Conservation (phyloP, 2,888 invertebrate genomes). For the Hydropsyche betteni region DNA sequence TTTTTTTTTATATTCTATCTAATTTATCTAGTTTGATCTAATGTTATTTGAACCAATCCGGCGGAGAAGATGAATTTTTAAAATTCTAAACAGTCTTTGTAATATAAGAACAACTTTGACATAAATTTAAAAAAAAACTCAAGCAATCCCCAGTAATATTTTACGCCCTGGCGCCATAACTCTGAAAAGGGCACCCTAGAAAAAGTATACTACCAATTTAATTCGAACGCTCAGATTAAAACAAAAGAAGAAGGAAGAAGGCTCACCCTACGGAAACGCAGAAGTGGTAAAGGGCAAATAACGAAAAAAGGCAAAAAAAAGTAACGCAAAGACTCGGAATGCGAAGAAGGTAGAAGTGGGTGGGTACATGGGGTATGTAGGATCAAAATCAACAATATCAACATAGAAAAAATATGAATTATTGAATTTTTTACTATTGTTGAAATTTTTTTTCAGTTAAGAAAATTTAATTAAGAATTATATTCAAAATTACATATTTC, state of each 20-base stretch:
- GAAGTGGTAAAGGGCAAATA: constrained; percentile 45
- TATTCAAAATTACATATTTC: too few species aligned
- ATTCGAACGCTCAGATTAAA: constrained; percentile 39
- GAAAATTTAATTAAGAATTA: too few species aligned
- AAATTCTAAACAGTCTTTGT: too few species aligned
- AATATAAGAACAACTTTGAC: too few species aligned
- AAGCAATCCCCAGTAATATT: constrained; percentile 14
- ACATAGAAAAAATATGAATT: too few species aligned
- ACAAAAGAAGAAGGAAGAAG: constrained; percentile 38
- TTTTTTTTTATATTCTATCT: too few species aligned
- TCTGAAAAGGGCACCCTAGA: neutral
- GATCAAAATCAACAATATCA: too few species aligned
- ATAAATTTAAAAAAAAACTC: neutral
- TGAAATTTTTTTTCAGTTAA: too few species aligned
- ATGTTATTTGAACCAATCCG: too few species aligned
- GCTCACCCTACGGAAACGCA: constrained; percentile 33
- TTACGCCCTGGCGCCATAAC: neutral
- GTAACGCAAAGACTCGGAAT: neutral
- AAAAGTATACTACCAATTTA: constrained; percentile 13
- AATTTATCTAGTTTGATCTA: too few species aligned
- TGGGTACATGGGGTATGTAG: neutral
- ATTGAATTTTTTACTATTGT: too few species aligned
- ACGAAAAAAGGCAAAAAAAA: constrained; percentile 32
- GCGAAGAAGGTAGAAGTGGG: constrained; percentile 7
- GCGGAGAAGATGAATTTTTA: too few species aligned